A percentile compares a stretch with the other conserved stretches of the same genome.
These are phyloP conservation scores for Cebidichthys violaceus DNA, from an alignment of 2,113 vertebrate species.

Conservation along the genomic window DNA sequence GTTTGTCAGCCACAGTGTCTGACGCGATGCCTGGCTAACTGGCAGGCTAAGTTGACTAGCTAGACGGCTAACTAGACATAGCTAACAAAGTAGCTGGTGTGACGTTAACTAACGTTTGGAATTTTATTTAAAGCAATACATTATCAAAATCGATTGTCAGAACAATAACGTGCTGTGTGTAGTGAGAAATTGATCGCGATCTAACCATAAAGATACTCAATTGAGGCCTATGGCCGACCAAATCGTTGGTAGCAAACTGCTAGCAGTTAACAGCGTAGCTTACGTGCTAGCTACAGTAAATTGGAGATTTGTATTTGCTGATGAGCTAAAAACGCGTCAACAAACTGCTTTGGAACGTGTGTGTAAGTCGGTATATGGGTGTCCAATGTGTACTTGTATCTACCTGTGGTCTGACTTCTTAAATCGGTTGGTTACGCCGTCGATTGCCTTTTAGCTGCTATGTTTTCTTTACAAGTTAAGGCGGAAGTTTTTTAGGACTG, in stretches of 20 bases:
- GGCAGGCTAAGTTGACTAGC: slow-evolving; percentile 36
- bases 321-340: slow-evolving; percentile 26
- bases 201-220: neutral
- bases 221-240: slow-evolving; percentile 63
- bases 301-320: slow-evolving; percentile 26
- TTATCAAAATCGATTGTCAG: fast-evolving
- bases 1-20: neutral
- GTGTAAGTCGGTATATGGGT: neutral
- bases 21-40: slow-evolving; percentile 22
- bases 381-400: slow-evolving; percentile 40
- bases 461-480: slow-evolving; percentile 84
- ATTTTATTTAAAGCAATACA: fast-evolving
- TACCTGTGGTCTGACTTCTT: slow-evolving; percentile 74
- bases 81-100: slow-evolving; percentile 29
- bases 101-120: neutral
- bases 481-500: slow-evolving; percentile 82
- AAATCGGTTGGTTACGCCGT: slow-evolving; percentile 59
- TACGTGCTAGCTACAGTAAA: slow-evolving; percentile 56
- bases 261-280: slow-evolving; percentile 61
- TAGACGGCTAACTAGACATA: slow-evolving; percentile 41
- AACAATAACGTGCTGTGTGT: fast-evolving
- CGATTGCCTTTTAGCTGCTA: slow-evolving; percentile 70
- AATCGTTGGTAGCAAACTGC: slow-evolving; percentile 48
- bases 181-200: neutral
- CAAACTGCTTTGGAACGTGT: neutral